Evolutionary conservation across 2,888 invertebrate species (phyloP), one percentile per base, ranked within the genome.

Genomic region (Chrysotoxum bicinctum): DNA sequence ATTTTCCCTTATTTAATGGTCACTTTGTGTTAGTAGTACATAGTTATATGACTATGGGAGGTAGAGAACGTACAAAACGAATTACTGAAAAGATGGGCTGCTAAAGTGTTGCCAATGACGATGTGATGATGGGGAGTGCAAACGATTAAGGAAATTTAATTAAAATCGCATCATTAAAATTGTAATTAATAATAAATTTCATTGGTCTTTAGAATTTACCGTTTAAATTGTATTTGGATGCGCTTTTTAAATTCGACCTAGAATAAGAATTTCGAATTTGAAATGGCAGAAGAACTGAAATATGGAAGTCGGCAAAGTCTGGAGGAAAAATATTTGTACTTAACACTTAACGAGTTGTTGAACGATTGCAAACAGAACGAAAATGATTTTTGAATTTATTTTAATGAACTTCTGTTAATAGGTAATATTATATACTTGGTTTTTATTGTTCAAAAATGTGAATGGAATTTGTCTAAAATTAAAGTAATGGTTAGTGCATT

Each of bases 1-100:
- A 80, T 84, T 80, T 80, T 70, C 66, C 68, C 84, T 80, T 84
- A 75, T 84, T 84, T 84, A 80, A 84, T 80, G 79, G 75, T 75
- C 80, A 84, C 80, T 79, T 84, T 23, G 70, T 78, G 45, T 60
- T 21, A 35, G 58, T 84, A 26, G 70, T 70, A 58, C 40, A 56
- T 58, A 54, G 40, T 52, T 21, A 8, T 8, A 43, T 43, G 48
- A 2, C 75, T 79, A n/a, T n/a, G 74, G 56, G 56, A 60, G 74
- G 74, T 66, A 21, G 4, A 48, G 16, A 48, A 69, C 50, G 74
- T 69, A 78, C 43, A 78, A 83, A 75, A 75, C 84, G 80, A 84
- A 84, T 80, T 64, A 66, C 75, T 64, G 80, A 80, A 19, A 37
- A 48, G 16, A 30, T 66, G 66, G 62, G 68, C 45, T 62, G 56